phyloP scores from a whole-genome alignment of 2,113 vertebrate species.

The Caretta caretta region DNA sequence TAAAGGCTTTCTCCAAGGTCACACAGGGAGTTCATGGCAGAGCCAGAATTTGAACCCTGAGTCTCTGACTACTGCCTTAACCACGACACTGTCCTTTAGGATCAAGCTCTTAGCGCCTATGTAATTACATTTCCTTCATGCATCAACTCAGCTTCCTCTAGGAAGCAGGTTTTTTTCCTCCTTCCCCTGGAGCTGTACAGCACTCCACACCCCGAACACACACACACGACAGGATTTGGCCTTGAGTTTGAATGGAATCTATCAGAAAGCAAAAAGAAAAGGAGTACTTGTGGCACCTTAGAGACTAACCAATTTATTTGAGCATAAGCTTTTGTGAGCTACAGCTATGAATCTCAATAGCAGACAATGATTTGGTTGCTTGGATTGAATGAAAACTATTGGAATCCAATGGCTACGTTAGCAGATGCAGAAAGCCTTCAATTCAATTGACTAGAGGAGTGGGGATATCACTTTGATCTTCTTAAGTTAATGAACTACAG shows the following conservation, averaged over 20 bases:
- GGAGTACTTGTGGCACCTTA: no score
- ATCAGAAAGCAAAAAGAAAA: no score
- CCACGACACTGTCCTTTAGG: no score
- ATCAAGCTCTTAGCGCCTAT: background rate
- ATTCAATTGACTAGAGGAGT: slow-evolving; percentile 54
- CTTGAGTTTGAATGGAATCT: slow-evolving; percentile 46
- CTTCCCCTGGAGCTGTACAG: background rate
- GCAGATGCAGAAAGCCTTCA: slow-evolving; percentile 64
- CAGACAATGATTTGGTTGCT: slow-evolving; percentile 2
- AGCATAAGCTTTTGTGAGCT: no score
- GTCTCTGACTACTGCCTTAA: fast-evolving
- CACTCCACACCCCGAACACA: background rate
- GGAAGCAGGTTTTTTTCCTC: background rate
- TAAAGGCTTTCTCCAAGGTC: background rate
- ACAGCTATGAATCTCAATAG: background rate
- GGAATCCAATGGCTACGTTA: slow-evolving; percentile 72
- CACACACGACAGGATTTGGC: background rate
- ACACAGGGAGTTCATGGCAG: background rate
- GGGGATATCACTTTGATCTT: slow-evolving; percentile 65
- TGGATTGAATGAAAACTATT: slow-evolving; percentile 62
- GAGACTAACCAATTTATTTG: no score
- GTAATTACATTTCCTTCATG: background rate
- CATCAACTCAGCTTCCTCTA: background rate
- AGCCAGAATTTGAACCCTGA: background rate
- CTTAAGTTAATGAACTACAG: slow-evolving; percentile 74